Evolutionary conservation across 2,113 vertebrate genomes (phyloP).

Genomic region (Lasiurus cinereus): DNA sequence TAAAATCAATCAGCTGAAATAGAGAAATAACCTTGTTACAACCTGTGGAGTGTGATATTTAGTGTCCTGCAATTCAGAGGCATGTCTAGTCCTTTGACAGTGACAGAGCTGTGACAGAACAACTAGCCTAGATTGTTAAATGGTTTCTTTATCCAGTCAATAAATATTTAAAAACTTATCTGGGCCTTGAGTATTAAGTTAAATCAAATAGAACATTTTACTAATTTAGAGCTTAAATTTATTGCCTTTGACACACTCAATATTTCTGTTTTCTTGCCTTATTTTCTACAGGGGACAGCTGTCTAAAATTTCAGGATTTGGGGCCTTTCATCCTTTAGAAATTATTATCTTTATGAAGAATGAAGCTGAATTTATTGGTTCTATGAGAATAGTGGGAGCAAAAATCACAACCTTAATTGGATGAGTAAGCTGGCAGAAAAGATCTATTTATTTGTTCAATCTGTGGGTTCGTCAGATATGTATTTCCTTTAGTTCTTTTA

Average conservation of each 20-base stretch:
- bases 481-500: slow-evolving; percentile 31
- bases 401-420: not conserved
- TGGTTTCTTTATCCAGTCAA: slow-evolving; percentile 43
- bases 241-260: not conserved
- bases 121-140: not conserved
- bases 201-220: slow-evolving; percentile 39
- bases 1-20: not conserved
- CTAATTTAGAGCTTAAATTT: slow-evolving; percentile 38
- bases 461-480: not conserved
- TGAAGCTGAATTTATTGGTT: slow-evolving; percentile 41
- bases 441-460: slow-evolving; percentile 41
- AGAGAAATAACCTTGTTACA: slow-evolving; percentile 49
- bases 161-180: slow-evolving; percentile 9
- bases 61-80: slow-evolving; percentile 50
- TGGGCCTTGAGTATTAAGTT: slow-evolving; percentile 11
- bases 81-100: not conserved
- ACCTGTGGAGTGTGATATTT: slow-evolving; percentile 37
- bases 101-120: slow-evolving; percentile 33
- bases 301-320: slow-evolving; percentile 42
- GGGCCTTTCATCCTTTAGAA: not conserved
- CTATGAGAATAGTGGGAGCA: slow-evolving; percentile 31
- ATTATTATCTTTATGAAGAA: slow-evolving; percentile 50
- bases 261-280: slow-evolving; percentile 11
- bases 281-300: slow-evolving; percentile 28
- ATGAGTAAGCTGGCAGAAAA: slow-evolving; percentile 55